Evolutionary conservation across 2,888 invertebrate genomes (phyloP).

Genomic region (Autographa gamma): DNA sequence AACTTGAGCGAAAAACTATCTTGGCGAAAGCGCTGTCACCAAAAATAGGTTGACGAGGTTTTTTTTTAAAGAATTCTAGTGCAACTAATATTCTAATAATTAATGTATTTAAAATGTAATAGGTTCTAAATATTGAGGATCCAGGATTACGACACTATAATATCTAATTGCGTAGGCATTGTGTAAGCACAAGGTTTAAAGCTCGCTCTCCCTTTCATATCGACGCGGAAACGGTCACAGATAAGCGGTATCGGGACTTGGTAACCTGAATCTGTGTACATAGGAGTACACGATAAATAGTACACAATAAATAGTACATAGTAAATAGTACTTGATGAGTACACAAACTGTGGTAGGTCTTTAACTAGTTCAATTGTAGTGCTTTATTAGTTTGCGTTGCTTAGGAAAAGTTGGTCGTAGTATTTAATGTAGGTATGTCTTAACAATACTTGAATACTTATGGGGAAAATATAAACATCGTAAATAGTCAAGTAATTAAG

Average conservation of each 20-base stretch:
- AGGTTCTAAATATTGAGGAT: too few relatives aligned
- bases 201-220: conserved; percentile 7
- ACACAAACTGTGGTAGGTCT: conserved; percentile 11
- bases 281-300: conserved; percentile 23
- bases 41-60: too few relatives aligned
- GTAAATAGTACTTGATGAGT: conserved; percentile 10
- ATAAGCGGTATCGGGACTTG: conserved; percentile 49
- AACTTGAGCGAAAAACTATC: too few relatives aligned
- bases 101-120: too few relatives aligned
- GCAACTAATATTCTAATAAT: too few relatives aligned
- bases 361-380: conserved; percentile 29
- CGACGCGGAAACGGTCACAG: conserved; percentile 46
- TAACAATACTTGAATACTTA: too few relatives aligned
- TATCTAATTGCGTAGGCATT: neutral
- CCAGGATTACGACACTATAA: too few relatives aligned
- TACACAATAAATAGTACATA: conserved; percentile 16
- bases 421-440: too few relatives aligned
- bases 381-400: neutral
- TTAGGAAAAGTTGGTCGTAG: neutral
- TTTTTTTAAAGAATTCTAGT: too few relatives aligned
- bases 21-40: too few relatives aligned
- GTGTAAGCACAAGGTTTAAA: neutral
- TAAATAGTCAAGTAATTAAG: too few relatives aligned
- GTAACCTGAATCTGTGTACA: conserved; percentile 48
- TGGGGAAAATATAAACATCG: too few relatives aligned